Conservation (phyloP, 2,797 vertebrate species). For the Rhadinocentrus ornatus region DNA sequence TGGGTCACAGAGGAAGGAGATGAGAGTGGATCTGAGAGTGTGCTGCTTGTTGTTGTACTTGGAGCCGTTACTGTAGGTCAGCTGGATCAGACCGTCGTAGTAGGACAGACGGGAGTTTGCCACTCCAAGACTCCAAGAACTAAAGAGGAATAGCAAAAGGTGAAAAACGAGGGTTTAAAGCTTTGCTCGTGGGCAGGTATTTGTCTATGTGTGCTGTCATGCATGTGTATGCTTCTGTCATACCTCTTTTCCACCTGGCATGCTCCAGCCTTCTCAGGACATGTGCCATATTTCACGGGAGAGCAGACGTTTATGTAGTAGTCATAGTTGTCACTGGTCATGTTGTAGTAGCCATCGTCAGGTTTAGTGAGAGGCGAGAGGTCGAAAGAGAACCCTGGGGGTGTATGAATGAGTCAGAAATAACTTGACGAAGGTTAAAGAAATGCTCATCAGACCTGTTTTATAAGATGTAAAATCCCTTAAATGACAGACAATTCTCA, state of each 20-base stretch:
- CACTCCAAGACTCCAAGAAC: constrained; percentile 88
- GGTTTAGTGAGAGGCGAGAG: constrained; percentile 87
- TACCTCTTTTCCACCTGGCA: constrained; percentile 88
- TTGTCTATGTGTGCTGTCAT: not conserved
- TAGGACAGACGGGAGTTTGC: constrained; percentile 88
- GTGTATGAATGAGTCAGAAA: not conserved
- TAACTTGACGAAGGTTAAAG: not conserved
- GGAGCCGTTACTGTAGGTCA: constrained; percentile 88
- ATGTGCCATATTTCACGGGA: constrained; percentile 66
- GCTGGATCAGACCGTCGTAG: constrained; percentile 94
- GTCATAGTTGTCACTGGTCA: constrained; percentile 78
- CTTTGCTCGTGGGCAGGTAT: too few relatives aligned
- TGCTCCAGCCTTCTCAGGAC: constrained; percentile 84
- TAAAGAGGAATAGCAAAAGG: constrained; percentile 7
- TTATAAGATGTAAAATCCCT: not conserved
- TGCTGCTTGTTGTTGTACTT: constrained; percentile 87
- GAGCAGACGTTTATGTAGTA: constrained; percentile 92
- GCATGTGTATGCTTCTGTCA: not conserved
- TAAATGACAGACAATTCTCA: not conserved
- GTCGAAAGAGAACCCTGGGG: constrained; percentile 90
- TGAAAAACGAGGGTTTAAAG: not conserved
- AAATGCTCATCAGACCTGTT: not conserved
- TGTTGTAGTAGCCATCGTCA: constrained; percentile 74
- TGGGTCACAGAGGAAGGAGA: constrained; percentile 94
- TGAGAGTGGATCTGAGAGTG: constrained; percentile 86